A percentile compares a stretch with the other conserved stretches of the same genome.
Conservation (phyloP, 2,888 invertebrate species). For the Ophioninae sp. region DNA sequence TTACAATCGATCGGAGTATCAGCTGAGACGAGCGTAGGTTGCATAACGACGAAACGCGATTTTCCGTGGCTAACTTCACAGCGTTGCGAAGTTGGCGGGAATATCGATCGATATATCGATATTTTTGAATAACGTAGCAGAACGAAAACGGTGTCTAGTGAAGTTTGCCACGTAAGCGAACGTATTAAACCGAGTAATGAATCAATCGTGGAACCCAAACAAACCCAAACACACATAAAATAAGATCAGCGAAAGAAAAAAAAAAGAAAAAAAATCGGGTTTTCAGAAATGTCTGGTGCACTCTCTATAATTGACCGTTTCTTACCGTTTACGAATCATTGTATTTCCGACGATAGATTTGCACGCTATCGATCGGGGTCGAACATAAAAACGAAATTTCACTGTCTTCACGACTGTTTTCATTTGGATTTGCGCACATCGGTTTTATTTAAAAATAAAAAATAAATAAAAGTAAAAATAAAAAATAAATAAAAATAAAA, state of each 20-base stretch:
- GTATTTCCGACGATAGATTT: slow-evolving; percentile 45
- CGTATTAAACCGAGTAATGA: neutral
- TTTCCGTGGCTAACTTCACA: neutral
- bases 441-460: neutral
- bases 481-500: no score
- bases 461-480: no score
- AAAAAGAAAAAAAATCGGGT: slow-evolving; percentile 8
- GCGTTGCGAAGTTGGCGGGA: neutral
- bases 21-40: neutral
- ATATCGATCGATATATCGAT: slow-evolving; percentile 14
- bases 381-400: slow-evolving; percentile 35
- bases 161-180: neutral
- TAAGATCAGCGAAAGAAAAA: slow-evolving; percentile 12
- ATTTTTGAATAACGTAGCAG: neutral
- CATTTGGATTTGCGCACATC: slow-evolving; percentile 2
- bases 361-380: slow-evolving; percentile 52
- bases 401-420: slow-evolving; percentile 22
- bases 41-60: neutral
- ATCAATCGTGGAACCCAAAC: neutral
- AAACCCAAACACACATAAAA: neutral
- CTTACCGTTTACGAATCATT: slow-evolving; percentile 57
- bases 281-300: slow-evolving; percentile 35
- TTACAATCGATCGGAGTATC: neutral
- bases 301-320: slow-evolving; percentile 9
- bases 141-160: neutral